Conservation (phyloP, 23 tunicate genomes). For the Trididemnum nubilum region DNA sequence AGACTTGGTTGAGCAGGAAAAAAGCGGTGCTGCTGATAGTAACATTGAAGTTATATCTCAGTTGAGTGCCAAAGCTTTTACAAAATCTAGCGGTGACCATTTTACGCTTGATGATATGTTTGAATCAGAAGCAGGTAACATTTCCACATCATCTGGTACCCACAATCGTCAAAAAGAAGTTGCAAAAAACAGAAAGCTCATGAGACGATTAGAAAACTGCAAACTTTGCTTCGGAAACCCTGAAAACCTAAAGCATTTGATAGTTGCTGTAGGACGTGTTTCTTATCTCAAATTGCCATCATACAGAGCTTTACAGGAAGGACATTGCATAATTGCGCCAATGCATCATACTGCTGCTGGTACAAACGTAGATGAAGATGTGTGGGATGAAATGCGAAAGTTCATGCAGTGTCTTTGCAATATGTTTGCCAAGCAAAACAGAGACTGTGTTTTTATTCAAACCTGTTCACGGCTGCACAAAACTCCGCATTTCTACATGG, state of each 20-base stretch:
- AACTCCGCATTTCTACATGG: conserved; percentile 81
- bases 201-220: conserved; percentile 79
- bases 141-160: conserved; percentile 12
- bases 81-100: conserved; percentile 72
- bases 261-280: conserved; percentile 71
- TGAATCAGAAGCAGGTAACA: conserved; percentile 67
- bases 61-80: conserved; percentile 66
- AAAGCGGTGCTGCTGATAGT: conserved; percentile 72
- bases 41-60: conserved; percentile 64
- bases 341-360: conserved; percentile 84
- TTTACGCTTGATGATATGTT: conserved; percentile 94
- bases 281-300: conserved; percentile 69
- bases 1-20: conserved; percentile 81
- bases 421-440: conserved; percentile 48
- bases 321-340: conserved; percentile 90
- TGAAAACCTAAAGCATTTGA: conserved; percentile 71
- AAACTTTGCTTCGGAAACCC: conserved; percentile 77
- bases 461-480: conserved; percentile 48
- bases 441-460: conserved; percentile 86
- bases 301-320: conserved; percentile 59
- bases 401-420: conserved; percentile 64
- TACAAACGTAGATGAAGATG: conserved; percentile 89
- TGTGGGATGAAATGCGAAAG: conserved; percentile 82
- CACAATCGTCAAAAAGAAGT: conserved; percentile 52
- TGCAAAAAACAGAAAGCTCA: conserved; percentile 38